These are phyloP conservation scores for Dolichotis patagonum DNA, from an alignment of 2,113 vertebrate species.

Conservation along the genomic window DNA sequence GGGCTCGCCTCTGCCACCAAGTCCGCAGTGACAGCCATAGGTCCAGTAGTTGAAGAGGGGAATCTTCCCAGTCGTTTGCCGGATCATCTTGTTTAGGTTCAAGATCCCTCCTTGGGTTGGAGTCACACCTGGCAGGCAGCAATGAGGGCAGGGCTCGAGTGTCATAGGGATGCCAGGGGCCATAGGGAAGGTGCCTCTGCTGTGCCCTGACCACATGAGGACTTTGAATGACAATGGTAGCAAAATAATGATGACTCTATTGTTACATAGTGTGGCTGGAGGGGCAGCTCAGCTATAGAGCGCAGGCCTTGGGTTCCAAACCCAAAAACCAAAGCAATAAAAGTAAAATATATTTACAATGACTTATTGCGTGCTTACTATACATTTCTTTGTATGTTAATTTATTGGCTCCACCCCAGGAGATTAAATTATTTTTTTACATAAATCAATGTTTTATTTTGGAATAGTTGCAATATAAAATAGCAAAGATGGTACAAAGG, in stretches of 20 bases:
- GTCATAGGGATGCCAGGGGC: neutral
- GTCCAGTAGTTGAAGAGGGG: constrained; percentile 17
- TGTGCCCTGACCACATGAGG: neutral
- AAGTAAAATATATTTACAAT: neutral
- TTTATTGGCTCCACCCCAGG: neutral
- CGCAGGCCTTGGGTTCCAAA: neutral
- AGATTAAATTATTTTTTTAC: neutral
- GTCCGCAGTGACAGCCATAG: constrained; percentile 77
- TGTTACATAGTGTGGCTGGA: neutral
- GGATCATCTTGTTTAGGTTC: constrained; percentile 72
- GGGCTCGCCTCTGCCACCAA: constrained; percentile 73
- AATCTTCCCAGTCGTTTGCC: neutral
- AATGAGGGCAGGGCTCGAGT: neutral
- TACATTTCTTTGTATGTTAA: neutral
- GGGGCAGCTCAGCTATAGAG: neutral
- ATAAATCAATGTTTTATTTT: neutral
- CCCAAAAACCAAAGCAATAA: neutral
- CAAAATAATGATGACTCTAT: neutral
- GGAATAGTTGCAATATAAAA: neutral
- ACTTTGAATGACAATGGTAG: neutral
- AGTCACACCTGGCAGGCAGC: constrained; percentile 54
- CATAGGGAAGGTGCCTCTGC: too few species aligned
- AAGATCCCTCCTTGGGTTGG: constrained; percentile 53
- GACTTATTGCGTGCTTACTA: neutral
- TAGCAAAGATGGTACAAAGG: neutral